phyloP scores from a whole-genome alignment of 2,113 vertebrate species.

The Pseudopodoces humilis region DNA sequence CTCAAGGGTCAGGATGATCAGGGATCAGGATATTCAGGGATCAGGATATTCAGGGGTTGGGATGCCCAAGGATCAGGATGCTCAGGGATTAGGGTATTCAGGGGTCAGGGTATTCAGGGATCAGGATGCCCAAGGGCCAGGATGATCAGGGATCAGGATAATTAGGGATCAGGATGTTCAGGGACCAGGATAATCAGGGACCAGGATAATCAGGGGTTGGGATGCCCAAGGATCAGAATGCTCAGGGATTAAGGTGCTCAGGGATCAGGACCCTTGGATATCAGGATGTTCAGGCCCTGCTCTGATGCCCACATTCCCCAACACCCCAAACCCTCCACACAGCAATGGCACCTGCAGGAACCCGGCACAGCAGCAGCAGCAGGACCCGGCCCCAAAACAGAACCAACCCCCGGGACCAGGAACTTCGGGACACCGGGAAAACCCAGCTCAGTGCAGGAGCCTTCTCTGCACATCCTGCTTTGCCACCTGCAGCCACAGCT shows the following conservation, averaged over 20 bases:
- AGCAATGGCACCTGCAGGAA: rapidly evolving
- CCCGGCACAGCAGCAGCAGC: rapidly evolving
- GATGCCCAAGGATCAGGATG: rapidly evolving
- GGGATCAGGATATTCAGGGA: rapidly evolving
- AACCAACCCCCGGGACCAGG: rapidly evolving
- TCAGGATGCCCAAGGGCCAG: rapidly evolving
- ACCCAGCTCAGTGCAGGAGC: rapidly evolving
- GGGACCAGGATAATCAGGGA: rapidly evolving
- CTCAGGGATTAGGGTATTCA: rapidly evolving
- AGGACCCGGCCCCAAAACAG: rapidly evolving
- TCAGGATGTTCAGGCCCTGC: rapidly evolving
- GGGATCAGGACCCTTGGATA: rapidly evolving
- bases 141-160: rapidly evolving
- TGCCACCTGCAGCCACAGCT: background rate
- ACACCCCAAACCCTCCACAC: rapidly evolving
- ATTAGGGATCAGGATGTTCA: rapidly evolving
- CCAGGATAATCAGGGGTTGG: rapidly evolving
- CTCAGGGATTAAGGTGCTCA: rapidly evolving
- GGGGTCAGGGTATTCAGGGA: rapidly evolving
- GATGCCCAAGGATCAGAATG: rapidly evolving
- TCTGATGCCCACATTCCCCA: rapidly evolving
- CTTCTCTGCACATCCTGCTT: rapidly evolving
- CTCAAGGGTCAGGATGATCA: rapidly evolving
- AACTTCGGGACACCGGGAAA: background rate
- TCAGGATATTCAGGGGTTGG: rapidly evolving